Evolutionary conservation across 2,113 vertebrate species (phyloP), one percentile per base, ranked within the genome.

Genomic region (Pipra filicauda): DNA sequence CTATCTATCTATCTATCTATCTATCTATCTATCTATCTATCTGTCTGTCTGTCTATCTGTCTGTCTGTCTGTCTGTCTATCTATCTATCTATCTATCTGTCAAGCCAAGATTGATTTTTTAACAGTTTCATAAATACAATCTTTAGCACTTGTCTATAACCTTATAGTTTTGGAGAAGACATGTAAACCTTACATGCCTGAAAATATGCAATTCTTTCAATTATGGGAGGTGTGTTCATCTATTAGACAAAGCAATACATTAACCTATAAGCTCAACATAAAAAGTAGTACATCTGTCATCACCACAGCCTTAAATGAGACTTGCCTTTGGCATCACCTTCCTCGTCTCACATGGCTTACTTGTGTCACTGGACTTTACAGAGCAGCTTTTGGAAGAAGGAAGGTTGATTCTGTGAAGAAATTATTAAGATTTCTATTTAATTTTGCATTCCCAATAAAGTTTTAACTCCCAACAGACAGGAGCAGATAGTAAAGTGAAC

Each of bases 301-400:
- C 6, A 2, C 16, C 6, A 1, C 6, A 80, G 20, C 14, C 74
- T 52, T 23, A 24, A 39, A 35, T 16, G 22, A 52, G 82, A 69
- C 12, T 35, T 79, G 44, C 57, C 14, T 84, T 64, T 30, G 44
- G 33, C 27, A 91, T 18, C 16, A 30, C 39, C 26, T 66, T 59
- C 30, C 17, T 64, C 7, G 0, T 10, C 4, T 12, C 33, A 10
- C 0, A 0, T 8, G 39, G 23, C 35, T 61, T 23, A 39, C 5
- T 14, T 62, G 7, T 13, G 31, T 26, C 5, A 1, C 30, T 30
- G 66, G 66, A 59, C 28, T 41, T 80, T 2, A 15, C 19, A 41
- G 37, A 67, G 61, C 54, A 13, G 4, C 5, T 74, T 55, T 55
- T 72, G 49, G n/a, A 73, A 86, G 51, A 74, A 51, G 15, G 30